Evolutionary conservation across 2,888 invertebrate genomes (phyloP), one percentile per base, ranked within the genome.

Genomic region (Melinaea menophilus): DNA sequence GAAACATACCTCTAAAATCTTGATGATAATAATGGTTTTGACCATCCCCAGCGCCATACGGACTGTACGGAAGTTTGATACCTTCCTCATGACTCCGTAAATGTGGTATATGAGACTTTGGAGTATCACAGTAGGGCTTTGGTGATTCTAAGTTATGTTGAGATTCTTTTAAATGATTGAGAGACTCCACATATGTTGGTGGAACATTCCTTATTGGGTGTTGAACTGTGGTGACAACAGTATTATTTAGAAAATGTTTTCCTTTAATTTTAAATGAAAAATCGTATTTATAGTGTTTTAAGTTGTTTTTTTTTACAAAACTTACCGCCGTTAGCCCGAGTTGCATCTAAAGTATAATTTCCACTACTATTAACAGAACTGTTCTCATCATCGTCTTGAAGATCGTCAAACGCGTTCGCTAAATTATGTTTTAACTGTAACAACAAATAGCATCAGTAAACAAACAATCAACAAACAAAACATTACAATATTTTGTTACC

Each of bases 351-450:
- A 13, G 89, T 86, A 68, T 86, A 90, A 69, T 90, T 89, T 11
- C 86, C 87, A 73, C 92, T 90, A 76, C 93, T 91, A 55, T 93
- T 90, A 12, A 93, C 93, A 63, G 93, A 92, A 64, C 92, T 92
- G 48, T 88, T 92, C 68, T 94, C 93, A 69, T 94, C 94, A 65
- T 94, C 94, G 65, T 94, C 93, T 63, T 91, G 85, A 54, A 95
- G 88, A 75, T 95, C 94, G 71, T 94, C 93, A 75, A 95, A 93
- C n/a, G 92, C 94, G 78, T 93, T 93, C 67, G 90, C 92, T 61
- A 95, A 79, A 66, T 94, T 85, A 75, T 93, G 90, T 71, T 93
- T 89, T 46, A 95, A 80, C 95, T 95, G 73, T 63, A 75, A 59
- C 63, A 65, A 61, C 64, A 66, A 64, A 57, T 45, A 56, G 57